Evolutionary conservation across 30 jellyfish, hydroid and myxozoan species (phyloP), one percentile per base, ranked within the genome.

Genomic region (Mastigias papua): DNA sequence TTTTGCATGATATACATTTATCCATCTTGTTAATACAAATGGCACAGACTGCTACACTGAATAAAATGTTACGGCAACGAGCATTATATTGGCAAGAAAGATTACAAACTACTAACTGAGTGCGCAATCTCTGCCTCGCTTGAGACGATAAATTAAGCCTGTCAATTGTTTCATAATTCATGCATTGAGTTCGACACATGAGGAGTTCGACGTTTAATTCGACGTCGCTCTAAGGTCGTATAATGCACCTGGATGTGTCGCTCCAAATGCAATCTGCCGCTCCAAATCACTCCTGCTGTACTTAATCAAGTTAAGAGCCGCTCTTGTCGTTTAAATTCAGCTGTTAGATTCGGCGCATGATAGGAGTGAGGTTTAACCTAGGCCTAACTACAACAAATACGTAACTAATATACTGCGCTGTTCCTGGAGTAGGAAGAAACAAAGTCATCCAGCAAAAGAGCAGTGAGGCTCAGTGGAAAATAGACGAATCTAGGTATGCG

Each of bases 221-320:
- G 9, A 27, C 29, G 72, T 19, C 72, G 72, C 72, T 60, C n/a
- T 19, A 27, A 27, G n/a, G 72, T 22, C 72, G n/a, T 21, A 60
- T 19, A 60, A 27, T 27, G 10, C 72, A 13, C 9, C 80, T 68
- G 11, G 54, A 68, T 10, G 16, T 68, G 34, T 26, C 54, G 48
- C 48, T 68, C 80, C 80, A 28, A 28, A 68, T 68, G 80, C 54
- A 19, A 68, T 68, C 80, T 26, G 80, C 80, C 46, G 80, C 80
- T 68, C 26, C 48, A 31, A 68, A 33, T 27, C 72, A 60, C 9
- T 60, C 33, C n/a, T 60, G 72, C 33, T 21, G n/a, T 60, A 60
- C 72, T 27, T 19, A 21, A 60, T 27, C 72, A 60, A 60, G 72
- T 60, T 60, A 60, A 19, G 17, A 5, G 33, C 17, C 72, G n/a